Base-by-base conservation (phyloP, 1,140 invertebrate species). In the Gonioctena quinquepunctata region DNA sequence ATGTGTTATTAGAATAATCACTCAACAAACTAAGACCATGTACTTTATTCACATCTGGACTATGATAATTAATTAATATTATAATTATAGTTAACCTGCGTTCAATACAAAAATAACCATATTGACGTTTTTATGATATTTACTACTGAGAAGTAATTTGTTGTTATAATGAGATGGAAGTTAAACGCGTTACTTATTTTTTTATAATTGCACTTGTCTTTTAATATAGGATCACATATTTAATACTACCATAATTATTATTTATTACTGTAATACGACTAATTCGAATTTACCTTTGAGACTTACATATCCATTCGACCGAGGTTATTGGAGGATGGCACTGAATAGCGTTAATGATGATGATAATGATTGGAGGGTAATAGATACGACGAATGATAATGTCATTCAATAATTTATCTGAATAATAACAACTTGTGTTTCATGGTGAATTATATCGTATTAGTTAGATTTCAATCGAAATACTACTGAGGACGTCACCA, bases 81-180 rank as follows among this genome's bases (percentile, higher is more conserved):
- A 63, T 49, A 63, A 63, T 63, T 63, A 63, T 48, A 42, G 1
- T 22, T 63, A 50, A 63, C 61, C 42, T 63, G 61, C 61, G 61
- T 49, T 19, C 28, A 16, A 21, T 61, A 61, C 27, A 61, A 61
- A 48, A 63, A 63, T 63, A 63, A 63, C 42, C 59, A 18, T 63
- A 63, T 63, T 63, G 61, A 63, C 61, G 61, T 63, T 63, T 63
- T 63, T 63, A 63, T 63, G 61, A 63, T 49, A 63, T 61, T 61
- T 61, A 61, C 28, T 63, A 63, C 42, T 21, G 19, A 42, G 61
- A 63, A 63, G 61, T 63, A 63, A 63, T 63, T 63, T 63, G 61
- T 25, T 63, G 28, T 23, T 63, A 49, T 63, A 63, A 63, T 63
- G 42, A 42, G 42, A 48, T 63, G 42, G 27, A 61, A 61, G 23